Evolutionary conservation across 2,797 vertebrate species (phyloP).

Genomic region (Adelosebastes latens): DNA sequence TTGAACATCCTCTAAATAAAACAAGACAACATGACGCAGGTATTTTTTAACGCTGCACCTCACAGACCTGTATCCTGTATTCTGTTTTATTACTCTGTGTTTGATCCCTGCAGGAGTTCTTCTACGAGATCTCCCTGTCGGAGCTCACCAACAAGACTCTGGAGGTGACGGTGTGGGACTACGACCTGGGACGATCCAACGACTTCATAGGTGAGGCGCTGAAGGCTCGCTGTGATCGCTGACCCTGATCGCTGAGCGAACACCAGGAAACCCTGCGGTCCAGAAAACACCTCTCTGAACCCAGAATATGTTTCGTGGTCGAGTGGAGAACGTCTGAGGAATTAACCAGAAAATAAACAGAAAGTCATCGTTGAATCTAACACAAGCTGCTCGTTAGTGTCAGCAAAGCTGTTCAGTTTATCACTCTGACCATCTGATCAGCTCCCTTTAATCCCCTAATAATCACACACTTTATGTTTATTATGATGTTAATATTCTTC

Average conservation of each 20-base stretch:
- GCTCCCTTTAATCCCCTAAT: too few relatives aligned
- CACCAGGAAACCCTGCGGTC: too few relatives aligned
- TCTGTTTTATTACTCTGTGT: background rate
- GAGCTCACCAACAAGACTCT: constrained; percentile 85
- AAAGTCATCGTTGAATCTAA: background rate
- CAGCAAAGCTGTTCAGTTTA: constrained; percentile 2
- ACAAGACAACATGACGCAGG: too few relatives aligned
- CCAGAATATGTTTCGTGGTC: background rate
- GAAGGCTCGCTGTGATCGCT: too few relatives aligned
- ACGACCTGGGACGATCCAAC: constrained; percentile 90
- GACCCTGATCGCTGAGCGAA: background rate
- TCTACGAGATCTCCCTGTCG: constrained; percentile 87
- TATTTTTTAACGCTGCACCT: background rate
- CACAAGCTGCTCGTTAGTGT: constrained; percentile 6
- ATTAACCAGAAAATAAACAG: background rate
- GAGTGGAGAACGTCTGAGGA: background rate
- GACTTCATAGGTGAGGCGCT: constrained; percentile 90
- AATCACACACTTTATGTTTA: background rate
- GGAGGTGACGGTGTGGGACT: constrained; percentile 92
- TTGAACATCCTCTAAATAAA: background rate
- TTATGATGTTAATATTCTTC: background rate
- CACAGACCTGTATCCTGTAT: background rate
- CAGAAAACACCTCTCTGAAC: background rate
- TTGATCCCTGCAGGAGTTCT: constrained; percentile 83
- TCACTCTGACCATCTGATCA: too few relatives aligned